phyloP scores from a whole-genome alignment of 2,797 vertebrate genomes.

The Tachyglossus aculeatus region DNA sequence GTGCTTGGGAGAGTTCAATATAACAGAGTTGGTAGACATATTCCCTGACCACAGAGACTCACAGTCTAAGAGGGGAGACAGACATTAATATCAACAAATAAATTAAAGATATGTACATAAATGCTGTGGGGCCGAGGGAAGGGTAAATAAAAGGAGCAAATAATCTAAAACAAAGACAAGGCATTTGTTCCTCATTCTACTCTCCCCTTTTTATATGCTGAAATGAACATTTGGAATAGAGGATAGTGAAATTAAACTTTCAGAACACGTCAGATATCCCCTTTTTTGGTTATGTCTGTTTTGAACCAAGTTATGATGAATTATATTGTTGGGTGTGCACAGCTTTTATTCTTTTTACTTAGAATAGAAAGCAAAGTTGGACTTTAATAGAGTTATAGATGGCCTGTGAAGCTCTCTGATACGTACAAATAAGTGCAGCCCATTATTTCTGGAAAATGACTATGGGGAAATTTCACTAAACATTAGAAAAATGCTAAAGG shows the following conservation, averaged over 20 bases:
- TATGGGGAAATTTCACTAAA: background rate
- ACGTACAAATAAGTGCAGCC: constrained; percentile 1
- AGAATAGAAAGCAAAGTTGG: background rate
- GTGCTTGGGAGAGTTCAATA: no score
- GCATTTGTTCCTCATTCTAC: background rate
- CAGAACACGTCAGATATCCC: background rate
- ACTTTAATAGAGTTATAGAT: background rate
- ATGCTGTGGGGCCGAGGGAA: no score
- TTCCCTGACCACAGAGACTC: no score
- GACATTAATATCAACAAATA: no score
- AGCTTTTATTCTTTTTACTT: background rate
- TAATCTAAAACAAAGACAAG: no score
- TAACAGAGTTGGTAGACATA: no score
- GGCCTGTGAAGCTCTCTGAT: background rate
- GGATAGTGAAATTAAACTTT: constrained; percentile 1
- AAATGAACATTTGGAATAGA: background rate
- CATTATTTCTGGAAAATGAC: constrained; percentile 2
- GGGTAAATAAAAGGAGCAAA: no score
- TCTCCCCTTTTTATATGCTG: background rate
- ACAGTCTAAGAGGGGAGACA: no score
- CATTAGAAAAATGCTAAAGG: background rate
- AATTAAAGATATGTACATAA: no score
- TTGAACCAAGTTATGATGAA: background rate
- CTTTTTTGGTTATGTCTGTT: no score
- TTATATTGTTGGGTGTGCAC: background rate